Conservation (phyloP, 2,888 invertebrate species). For the Hylaea fasciaria region DNA sequence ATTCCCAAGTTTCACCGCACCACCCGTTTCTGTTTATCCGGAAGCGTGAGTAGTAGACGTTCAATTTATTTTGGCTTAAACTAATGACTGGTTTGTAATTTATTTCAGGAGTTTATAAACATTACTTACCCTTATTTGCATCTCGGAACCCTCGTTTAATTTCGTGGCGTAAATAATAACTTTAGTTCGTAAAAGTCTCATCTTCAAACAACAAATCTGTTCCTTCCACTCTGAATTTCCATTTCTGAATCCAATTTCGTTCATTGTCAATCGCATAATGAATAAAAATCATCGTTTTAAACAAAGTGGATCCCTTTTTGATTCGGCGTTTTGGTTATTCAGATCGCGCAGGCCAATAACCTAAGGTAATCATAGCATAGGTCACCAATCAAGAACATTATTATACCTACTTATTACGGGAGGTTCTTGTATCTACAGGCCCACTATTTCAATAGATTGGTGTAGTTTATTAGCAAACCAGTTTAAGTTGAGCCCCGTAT, state of each 20-base stretch:
- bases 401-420: conserved; percentile 23
- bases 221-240: conserved; percentile 16
- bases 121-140: too few relatives aligned
- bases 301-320: conserved; percentile 19
- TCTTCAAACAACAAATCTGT: conserved; percentile 3
- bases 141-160: too few relatives aligned
- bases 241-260: conserved; percentile 27
- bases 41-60: conserved; percentile 13
- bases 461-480: conserved; percentile 21
- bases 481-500: conserved; percentile 15
- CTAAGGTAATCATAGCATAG: conserved; percentile 38
- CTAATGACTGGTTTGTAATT: conserved; percentile 27
- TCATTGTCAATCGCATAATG: conserved; percentile 28
- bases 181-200: neutral
- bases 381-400: conserved; percentile 45
- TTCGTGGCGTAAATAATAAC: too few relatives aligned
- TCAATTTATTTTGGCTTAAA: conserved; percentile 28
- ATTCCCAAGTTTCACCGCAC: too few relatives aligned
- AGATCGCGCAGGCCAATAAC: conserved; percentile 30
- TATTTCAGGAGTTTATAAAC: conserved; percentile 10
- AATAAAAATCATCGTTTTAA: conserved; percentile 32
- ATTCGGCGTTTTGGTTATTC: conserved; percentile 36
- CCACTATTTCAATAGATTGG: conserved; percentile 16
- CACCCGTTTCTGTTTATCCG: conserved; percentile 14
- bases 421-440: conserved; percentile 22